Conservation (phyloP, 2,797 vertebrate genomes). For the Chloroceryle inda region DNA sequence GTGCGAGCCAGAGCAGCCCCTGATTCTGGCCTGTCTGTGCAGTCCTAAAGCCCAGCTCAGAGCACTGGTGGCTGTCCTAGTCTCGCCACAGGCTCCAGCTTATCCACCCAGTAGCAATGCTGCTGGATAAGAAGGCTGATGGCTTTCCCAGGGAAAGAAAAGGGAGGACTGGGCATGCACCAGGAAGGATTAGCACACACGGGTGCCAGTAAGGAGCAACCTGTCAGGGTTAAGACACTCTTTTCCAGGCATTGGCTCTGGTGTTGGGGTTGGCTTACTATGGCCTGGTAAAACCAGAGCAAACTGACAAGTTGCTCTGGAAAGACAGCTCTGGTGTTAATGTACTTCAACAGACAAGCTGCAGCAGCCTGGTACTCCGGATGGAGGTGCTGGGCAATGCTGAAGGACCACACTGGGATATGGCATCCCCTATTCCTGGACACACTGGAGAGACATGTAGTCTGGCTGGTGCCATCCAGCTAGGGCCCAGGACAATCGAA, state of each 20-base stretch:
- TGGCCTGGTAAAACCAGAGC: conserved; percentile 10
- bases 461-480: background rate
- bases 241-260: background rate
- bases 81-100: background rate
- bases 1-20: background rate
- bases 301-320: background rate
- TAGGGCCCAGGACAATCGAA: background rate
- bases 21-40: accelerated
- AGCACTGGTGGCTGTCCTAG: accelerated
- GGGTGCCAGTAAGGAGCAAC: conserved; percentile 1
- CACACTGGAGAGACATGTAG: background rate
- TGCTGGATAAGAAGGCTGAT: background rate
- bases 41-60: background rate
- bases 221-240: background rate
- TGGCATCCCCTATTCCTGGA: background rate
- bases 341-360: background rate
- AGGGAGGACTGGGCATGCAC: background rate
- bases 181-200: background rate
- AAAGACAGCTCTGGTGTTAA: background rate
- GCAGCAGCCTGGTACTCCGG: background rate
- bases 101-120: accelerated
- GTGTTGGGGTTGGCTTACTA: background rate
- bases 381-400: background rate
- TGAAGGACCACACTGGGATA: background rate
- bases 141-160: conserved; percentile 2